Evolutionary conservation across 2,888 invertebrate species (phyloP), one percentile per base, ranked within the genome.

Genomic region (Bembecia ichneumoniformis): DNA sequence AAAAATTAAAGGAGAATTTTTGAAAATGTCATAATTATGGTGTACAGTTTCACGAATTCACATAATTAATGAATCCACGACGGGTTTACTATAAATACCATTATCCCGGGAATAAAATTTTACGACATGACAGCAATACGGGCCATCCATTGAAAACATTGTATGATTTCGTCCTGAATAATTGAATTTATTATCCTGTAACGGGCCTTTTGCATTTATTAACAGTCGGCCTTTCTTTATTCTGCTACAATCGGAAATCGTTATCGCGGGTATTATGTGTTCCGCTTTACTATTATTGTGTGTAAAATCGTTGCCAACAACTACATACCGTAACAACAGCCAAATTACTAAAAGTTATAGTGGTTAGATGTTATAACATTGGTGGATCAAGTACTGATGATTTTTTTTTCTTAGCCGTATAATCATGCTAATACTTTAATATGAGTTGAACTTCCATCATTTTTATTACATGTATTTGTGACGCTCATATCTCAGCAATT

Each of bases 51-150:
- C 28, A 28, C 28, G 28, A 28, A 28, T 28, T 28, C 28, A 9
- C 28, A 28, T 7, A 28, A 9, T 28, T 28, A 28, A 28, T 28
- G 28, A 28, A 28, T 28, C 7, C 28, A 7, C 28, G 28, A 28
- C 28, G 9, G 28, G 28, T 28, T 28, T 28, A 28, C 28, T 28
- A 28, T 28, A 28, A 28, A 28, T 28, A 28, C 28, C 9, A 28
- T 28, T 28, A 28, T 28, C 5, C 28, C 59, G 62, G 61, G 63
- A 57, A 63, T 64, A 64, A 62, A 63, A 55, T 58, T 65, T 66
- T 62, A 63, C 56, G 60, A 60, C 40, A 40, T 52, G 56, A 56
- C 58, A 54, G 57, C 55, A 59, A 57, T 14, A 14, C 54, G 57
- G 55, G 52, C 52, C 52, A 43, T 43, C 47, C 43, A 44, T 17